These are phyloP conservation scores for Chrysaora quinquecirrha DNA, from an alignment of 30 jellyfish, hydroid and myxozoan genomes.

Conservation along the genomic window DNA sequence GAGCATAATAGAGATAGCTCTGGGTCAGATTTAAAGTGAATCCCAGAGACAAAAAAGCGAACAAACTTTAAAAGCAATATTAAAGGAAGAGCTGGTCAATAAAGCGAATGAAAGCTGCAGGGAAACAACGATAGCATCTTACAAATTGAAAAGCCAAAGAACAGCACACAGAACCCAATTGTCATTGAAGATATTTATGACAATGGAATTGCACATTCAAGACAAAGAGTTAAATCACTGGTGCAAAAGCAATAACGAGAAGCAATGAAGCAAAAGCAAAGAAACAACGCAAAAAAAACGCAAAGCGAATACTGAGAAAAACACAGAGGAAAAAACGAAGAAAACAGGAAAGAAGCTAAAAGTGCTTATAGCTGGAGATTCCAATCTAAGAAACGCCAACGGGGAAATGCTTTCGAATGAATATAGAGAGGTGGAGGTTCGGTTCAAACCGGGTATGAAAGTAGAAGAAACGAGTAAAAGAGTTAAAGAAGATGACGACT, in stretches of 20 bases:
- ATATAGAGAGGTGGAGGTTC: slow-evolving; percentile 27
- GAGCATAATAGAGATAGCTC: too few species aligned
- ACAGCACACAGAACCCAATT: too few species aligned
- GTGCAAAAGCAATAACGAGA: slow-evolving; percentile 2
- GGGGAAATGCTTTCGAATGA: slow-evolving; percentile 21
- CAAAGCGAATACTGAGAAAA: neutral
- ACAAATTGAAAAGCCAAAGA: slow-evolving; percentile 26
- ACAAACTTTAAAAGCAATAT: too few species aligned
- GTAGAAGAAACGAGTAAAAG: too few species aligned
- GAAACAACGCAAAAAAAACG: neutral
- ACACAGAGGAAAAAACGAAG: neutral
- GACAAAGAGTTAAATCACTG: neutral
- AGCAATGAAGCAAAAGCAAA: neutral
- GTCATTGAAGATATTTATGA: too few species aligned
- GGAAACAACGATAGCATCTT: slow-evolving; percentile 19
- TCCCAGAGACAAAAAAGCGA: too few species aligned
- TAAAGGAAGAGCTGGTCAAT: too few species aligned
- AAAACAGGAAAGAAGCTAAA: slow-evolving; percentile 10
- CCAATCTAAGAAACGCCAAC: slow-evolving; percentile 12
- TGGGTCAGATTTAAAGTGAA: too few species aligned
- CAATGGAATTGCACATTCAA: too few species aligned
- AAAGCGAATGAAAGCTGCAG: slow-evolving; percentile 1
- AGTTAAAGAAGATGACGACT: too few species aligned
- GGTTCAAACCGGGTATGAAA: too few species aligned
- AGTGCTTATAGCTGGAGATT: slow-evolving; percentile 15